phyloP scores from a whole-genome alignment of 1,140 invertebrate species.

The Physella acuta region DNA sequence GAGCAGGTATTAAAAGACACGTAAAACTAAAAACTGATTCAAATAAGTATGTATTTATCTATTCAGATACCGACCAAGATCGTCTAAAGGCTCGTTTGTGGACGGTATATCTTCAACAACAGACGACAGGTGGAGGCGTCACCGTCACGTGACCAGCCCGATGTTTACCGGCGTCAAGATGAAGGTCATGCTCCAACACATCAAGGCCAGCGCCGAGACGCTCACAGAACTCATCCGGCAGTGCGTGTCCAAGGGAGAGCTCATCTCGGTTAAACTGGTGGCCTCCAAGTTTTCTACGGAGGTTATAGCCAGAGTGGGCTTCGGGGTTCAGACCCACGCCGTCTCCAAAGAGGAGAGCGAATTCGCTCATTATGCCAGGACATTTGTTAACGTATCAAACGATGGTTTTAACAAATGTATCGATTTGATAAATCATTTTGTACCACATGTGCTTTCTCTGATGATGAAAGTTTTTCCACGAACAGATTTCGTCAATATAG shows the following conservation, averaged over 20 bases:
- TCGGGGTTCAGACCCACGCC: slow-evolving; percentile 22
- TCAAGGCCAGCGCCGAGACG: background rate
- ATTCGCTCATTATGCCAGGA: slow-evolving; percentile 1
- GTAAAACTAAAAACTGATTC: no score
- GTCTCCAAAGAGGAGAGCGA: slow-evolving; percentile 1
- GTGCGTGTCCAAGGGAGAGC: background rate
- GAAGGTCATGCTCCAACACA: background rate
- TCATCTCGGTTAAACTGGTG: background rate
- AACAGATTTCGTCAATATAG: background rate
- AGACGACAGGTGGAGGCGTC: slow-evolving; percentile 8
- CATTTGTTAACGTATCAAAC: slow-evolving; percentile 31
- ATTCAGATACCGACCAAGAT: background rate
- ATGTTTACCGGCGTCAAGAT: slow-evolving; percentile 15
- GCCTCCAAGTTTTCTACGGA: background rate
- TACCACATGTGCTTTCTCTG: background rate
- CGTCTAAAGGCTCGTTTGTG: slow-evolving; percentile 39
- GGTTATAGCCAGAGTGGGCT: slow-evolving; percentile 11
- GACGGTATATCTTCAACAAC: background rate
- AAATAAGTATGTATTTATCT: no score
- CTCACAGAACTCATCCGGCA: background rate
- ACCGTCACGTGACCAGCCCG: slow-evolving; percentile 4
- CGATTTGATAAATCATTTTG: background rate
- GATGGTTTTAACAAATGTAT: background rate
- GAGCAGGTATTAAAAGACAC: no score
- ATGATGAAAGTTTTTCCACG: background rate